Percentiles rank a stretch among this genome's conserved stretches.
Conservation (phyloP, 2,113 vertebrate genomes). For the Actenoides lindsayi region DNA sequence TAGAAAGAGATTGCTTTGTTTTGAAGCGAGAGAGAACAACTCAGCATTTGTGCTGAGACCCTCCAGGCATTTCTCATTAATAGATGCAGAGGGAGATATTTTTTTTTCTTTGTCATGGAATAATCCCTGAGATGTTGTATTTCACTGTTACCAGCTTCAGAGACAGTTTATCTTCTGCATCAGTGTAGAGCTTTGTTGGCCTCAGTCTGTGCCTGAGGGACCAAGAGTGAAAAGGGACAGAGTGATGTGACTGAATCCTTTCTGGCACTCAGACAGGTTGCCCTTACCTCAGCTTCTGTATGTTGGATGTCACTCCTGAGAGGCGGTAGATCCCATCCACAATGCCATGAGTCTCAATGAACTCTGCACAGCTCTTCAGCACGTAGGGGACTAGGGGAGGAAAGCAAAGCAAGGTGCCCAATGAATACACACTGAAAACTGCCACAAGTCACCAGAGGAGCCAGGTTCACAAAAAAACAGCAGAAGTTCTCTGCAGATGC, state of each 20-base stretch:
- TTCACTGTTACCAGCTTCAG: not conserved
- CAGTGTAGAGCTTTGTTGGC: not conserved
- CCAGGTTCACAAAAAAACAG: not conserved
- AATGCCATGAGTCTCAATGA: constrained; percentile 94
- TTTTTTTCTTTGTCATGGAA: not conserved
- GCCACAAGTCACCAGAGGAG: not conserved
- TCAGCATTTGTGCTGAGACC: not conserved
- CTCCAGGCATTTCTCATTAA: not conserved
- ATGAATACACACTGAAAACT: not conserved
- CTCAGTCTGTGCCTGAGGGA: not conserved
- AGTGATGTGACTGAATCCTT: not conserved
- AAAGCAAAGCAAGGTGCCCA: not conserved
- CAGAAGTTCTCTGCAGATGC: not conserved
- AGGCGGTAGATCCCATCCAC: constrained; percentile 98
- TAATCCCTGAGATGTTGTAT: not conserved
- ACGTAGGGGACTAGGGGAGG: constrained; percentile 89
- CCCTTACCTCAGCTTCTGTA: constrained; percentile 91
- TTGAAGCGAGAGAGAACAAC: not conserved
- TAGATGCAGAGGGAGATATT: not conserved
- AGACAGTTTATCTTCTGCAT: not conserved
- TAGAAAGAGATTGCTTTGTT: not conserved
- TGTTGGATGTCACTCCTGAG: constrained; percentile 97
- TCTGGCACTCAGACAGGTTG: not conserved
- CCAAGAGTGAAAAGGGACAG: rapidly evolving
- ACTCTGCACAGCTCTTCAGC: constrained; percentile 94